A percentile compares a stretch with the other conserved stretches of the same genome.
Evolutionary conservation across 2,797 vertebrate species (phyloP).

Genomic region (Tapirus indicus): DNA sequence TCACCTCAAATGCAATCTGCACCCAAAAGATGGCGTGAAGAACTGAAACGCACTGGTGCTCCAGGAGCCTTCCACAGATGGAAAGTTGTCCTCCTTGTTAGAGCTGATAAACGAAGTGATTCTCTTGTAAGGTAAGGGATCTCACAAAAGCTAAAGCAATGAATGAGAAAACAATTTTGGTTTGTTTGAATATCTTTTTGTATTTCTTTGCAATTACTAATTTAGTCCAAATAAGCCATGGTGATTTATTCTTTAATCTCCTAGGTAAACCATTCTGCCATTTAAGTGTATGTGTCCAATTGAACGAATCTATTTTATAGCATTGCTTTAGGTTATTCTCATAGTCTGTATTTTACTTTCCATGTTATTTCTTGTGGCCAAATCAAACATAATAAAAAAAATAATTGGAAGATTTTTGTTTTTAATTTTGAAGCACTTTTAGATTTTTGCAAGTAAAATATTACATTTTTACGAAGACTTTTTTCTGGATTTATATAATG

Average conservation of each 20-base stretch:
- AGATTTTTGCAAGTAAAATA: slow-evolving; percentile 51
- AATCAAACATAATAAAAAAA: background rate
- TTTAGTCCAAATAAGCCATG: slow-evolving; percentile 26
- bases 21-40: slow-evolving; percentile 92
- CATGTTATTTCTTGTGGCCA: slow-evolving; percentile 54
- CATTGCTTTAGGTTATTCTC: slow-evolving; percentile 47
- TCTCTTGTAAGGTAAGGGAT: slow-evolving; percentile 93
- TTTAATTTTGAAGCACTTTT: slow-evolving; percentile 39
- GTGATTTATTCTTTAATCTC: slow-evolving; percentile 40
- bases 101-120: slow-evolving; percentile 87
- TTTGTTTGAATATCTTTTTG: slow-evolving; percentile 39
- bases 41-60: slow-evolving; percentile 88
- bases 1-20: slow-evolving; percentile 91
- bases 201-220: slow-evolving; percentile 44
- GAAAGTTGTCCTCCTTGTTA: slow-evolving; percentile 93
- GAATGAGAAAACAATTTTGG: background rate
- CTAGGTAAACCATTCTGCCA: background rate
- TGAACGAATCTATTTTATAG: slow-evolving; percentile 22
- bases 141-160: slow-evolving; percentile 70
- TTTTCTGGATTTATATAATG: background rate
- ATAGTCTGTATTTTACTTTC: background rate
- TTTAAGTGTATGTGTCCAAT: background rate
- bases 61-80: slow-evolving; percentile 96
- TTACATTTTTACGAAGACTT: background rate
- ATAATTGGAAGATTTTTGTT: background rate